These are phyloP conservation scores for Antheraea pernyi DNA, from an alignment of 1,140 invertebrate species.

Conservation along the genomic window DNA sequence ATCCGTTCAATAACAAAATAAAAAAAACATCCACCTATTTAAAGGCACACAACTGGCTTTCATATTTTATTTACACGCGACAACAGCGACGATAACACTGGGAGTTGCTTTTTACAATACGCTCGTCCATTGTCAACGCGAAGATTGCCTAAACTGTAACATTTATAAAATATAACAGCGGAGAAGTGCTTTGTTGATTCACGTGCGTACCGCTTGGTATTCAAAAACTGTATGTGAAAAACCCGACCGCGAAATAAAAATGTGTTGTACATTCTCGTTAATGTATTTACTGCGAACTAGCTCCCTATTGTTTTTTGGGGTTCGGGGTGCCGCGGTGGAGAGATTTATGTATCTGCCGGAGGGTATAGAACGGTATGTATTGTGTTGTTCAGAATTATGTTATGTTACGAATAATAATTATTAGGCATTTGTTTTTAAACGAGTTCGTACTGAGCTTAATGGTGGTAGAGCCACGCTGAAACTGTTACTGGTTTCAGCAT, in stretches of 20 bases:
- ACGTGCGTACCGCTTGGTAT: conserved; percentile 11
- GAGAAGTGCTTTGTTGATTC: conserved; percentile 28
- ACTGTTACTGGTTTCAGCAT: too few relatives aligned
- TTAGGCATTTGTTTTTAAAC: too few relatives aligned
- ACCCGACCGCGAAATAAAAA: neutral
- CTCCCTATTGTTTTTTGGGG: neutral
- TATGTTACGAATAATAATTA: neutral
- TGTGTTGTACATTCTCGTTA: neutral
- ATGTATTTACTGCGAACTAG: conserved; percentile 2
- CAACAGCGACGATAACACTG: conserved; percentile 1
- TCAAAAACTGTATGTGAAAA: neutral
- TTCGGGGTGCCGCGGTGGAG: neutral
- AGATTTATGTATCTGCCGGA: neutral
- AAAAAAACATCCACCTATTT: too few relatives aligned
- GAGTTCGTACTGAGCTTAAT: too few relatives aligned
- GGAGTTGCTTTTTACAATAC: conserved; percentile 24
- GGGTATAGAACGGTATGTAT: neutral
- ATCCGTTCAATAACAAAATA: too few relatives aligned
- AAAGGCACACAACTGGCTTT: too few relatives aligned
- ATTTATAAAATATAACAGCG: conserved; percentile 29
- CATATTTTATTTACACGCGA: conserved; percentile 20
- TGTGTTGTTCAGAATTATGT: neutral
- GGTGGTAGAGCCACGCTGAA: too few relatives aligned
- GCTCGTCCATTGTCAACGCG: conserved; percentile 23
- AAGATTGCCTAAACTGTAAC: conserved; percentile 34